A percentile compares a stretch with the other conserved stretches of the same genome.
Evolutionary conservation across 2,888 invertebrate species (phyloP).

Genomic region (Machimus atricapillus): DNA sequence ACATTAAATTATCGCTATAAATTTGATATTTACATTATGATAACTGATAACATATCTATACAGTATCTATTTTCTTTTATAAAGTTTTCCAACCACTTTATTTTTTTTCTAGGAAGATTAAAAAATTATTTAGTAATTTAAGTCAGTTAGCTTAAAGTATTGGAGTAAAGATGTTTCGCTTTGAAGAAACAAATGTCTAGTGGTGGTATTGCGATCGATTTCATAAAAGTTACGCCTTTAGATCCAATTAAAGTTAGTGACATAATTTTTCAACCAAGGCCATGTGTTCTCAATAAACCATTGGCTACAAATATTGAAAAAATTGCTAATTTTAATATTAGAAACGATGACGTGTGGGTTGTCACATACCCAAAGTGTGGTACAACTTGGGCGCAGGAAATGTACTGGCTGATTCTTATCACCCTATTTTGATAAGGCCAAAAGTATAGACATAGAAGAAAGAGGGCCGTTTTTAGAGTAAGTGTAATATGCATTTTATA

Average conservation of each 20-base stretch:
- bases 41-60: neutral
- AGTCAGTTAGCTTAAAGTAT: neutral
- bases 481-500: slow-evolving; percentile 27
- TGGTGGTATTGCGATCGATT: neutral
- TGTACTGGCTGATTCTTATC: slow-evolving; percentile 57
- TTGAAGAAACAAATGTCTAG: neutral
- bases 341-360: slow-evolving; percentile 58
- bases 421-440: slow-evolving; percentile 56
- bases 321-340: slow-evolving; percentile 55
- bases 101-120: neutral
- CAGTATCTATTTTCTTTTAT: neutral
- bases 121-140: neutral
- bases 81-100: neutral
- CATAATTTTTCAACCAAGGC: neutral
- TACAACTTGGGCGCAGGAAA: slow-evolving; percentile 60
- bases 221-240: neutral
- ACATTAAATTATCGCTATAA: neutral
- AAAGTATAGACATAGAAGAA: slow-evolving; percentile 53
- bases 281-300: neutral
- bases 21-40: neutral
- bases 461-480: slow-evolving; percentile 59
- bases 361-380: slow-evolving; percentile 58
- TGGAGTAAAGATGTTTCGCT: neutral
- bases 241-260: neutral
- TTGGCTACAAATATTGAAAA: neutral